phyloP scores from a whole-genome alignment of 2,113 vertebrate genomes.

The Pseudonaja textilis region DNA sequence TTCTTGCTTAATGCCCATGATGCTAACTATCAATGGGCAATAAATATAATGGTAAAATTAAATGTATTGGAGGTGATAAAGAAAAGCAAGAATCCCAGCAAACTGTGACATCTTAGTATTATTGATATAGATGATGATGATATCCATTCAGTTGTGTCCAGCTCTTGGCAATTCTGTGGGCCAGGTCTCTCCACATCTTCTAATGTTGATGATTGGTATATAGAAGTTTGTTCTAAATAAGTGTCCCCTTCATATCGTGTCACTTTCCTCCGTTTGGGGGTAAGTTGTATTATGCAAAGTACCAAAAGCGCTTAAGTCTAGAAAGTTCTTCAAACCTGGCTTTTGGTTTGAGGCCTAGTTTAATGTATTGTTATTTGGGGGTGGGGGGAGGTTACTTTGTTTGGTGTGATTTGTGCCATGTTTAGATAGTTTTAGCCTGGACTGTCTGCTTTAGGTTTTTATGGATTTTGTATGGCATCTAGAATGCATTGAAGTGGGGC shows the following conservation, averaged over 20 bases:
- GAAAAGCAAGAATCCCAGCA: neutral
- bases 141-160: neutral
- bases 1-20: neutral
- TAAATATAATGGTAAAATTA: neutral
- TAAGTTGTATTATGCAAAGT: no score
- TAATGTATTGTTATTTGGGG: neutral
- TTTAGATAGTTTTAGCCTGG: neutral
- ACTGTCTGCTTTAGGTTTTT: neutral
- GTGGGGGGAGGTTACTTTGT: neutral
- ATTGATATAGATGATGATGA: neutral
- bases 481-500: neutral
- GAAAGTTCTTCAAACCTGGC: no score
- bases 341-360: neutral
- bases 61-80: neutral
- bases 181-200: no score
- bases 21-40: neutral
- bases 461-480: neutral
- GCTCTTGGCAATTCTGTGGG: neutral
- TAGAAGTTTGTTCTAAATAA: no score
- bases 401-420: neutral
- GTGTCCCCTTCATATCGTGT: no score
- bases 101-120: no score
- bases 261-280: no score
- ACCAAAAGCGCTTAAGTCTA: no score
- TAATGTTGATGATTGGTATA: neutral